Conservation (phyloP, 2,888 invertebrate species). For the Watsonalla binaria region DNA sequence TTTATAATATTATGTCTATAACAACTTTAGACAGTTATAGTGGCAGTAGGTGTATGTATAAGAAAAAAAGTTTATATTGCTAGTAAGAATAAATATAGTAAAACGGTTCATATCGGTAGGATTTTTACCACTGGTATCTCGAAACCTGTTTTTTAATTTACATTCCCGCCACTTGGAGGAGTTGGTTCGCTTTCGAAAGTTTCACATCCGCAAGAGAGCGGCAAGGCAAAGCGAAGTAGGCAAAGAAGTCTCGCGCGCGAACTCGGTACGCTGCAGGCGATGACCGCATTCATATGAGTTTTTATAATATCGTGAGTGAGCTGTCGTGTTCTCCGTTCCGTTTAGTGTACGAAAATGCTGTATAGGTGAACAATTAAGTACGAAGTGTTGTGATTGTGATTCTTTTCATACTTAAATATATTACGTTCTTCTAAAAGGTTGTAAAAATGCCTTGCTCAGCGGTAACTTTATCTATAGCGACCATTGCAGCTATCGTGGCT, state of each 20-base stretch:
- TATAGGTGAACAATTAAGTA: conserved; percentile 65
- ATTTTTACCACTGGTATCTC: conserved; percentile 39
- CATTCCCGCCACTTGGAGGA: conserved; percentile 75
- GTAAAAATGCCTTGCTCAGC: conserved; percentile 94
- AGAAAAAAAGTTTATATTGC: neutral
- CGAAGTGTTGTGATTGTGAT: conserved; percentile 73
- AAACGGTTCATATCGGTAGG: neutral
- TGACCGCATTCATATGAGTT: conserved; percentile 77
- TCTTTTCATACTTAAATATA: conserved; percentile 46
- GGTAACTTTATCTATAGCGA: conserved; percentile 95
- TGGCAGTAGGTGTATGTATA: neutral
- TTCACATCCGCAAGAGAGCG: conserved; percentile 79
- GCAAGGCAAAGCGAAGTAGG: conserved; percentile 65
- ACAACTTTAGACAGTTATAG: no score
- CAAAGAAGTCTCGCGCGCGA: conserved; percentile 74
- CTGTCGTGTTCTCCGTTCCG: conserved; percentile 70
- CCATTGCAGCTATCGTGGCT: conserved; percentile 96
- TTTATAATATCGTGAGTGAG: conserved; percentile 70
- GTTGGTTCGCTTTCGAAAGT: conserved; percentile 75
- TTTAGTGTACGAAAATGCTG: conserved; percentile 74
- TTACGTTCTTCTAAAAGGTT: conserved; percentile 55
- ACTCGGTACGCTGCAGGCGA: conserved; percentile 75
- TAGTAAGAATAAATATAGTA: neutral
- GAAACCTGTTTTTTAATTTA: conserved; percentile 64
- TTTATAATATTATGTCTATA: no score